Evolutionary conservation across 2,113 vertebrate species (phyloP).

Genomic region (Ivindomyrus marchei): DNA sequence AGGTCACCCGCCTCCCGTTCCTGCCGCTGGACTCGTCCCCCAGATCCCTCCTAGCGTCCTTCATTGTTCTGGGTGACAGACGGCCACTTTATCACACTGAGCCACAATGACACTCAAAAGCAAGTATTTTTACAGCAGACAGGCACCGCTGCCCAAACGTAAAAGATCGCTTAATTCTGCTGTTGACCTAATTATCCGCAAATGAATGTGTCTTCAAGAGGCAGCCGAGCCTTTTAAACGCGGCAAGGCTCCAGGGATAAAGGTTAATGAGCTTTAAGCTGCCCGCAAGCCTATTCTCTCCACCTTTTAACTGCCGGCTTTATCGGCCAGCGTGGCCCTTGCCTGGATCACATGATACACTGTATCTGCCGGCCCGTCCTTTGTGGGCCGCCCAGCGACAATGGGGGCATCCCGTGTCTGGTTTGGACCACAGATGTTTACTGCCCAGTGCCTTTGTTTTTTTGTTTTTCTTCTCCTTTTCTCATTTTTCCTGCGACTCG

Average conservation of each 20-base stretch:
- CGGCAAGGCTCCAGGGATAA: slow-evolving; percentile 63
- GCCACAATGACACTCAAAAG: slow-evolving; percentile 62
- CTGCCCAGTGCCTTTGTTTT: slow-evolving; percentile 33
- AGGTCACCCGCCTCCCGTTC: slow-evolving; percentile 23
- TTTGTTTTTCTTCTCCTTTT: slow-evolving; percentile 46
- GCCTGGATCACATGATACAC: slow-evolving; percentile 35
- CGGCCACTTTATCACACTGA: slow-evolving; percentile 59
- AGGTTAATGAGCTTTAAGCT: slow-evolving; percentile 72
- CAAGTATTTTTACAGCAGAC: slow-evolving; percentile 68
- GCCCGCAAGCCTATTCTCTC: slow-evolving; percentile 50
- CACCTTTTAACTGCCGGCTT: slow-evolving; percentile 52
- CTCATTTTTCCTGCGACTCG: slow-evolving; percentile 23
- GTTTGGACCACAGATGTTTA: slow-evolving; percentile 37
- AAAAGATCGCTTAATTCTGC: slow-evolving; percentile 66
- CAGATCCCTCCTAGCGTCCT: slow-evolving; percentile 38
- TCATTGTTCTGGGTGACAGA: slow-evolving; percentile 63
- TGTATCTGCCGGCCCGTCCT: slow-evolving; percentile 16
- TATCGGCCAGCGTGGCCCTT: slow-evolving; percentile 48
- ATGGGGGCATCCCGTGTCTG: slow-evolving; percentile 27
- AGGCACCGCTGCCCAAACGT: slow-evolving; percentile 71
- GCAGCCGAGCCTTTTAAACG: slow-evolving; percentile 65
- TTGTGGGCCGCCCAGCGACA: slow-evolving; percentile 44
- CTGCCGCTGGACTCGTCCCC: slow-evolving; percentile 36
- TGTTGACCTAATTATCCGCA: slow-evolving; percentile 69
- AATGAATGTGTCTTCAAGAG: slow-evolving; percentile 62